Conservation (phyloP, 2,888 invertebrate species). For the Cheiracanthium punctorium region DNA sequence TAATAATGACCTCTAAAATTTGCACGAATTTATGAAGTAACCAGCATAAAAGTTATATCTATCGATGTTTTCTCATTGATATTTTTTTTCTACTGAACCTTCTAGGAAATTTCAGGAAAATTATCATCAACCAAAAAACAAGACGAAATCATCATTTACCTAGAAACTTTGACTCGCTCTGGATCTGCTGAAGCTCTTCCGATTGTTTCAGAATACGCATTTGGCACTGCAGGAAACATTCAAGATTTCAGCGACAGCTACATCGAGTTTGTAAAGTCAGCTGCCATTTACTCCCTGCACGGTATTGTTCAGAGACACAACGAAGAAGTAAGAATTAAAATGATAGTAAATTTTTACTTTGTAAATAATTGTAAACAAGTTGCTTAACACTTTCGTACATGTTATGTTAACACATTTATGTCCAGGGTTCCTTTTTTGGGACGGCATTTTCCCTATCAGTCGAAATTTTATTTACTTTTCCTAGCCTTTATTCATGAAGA, state of each 20-base stretch:
- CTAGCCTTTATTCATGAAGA: no score
- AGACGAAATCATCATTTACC: conserved; percentile 52
- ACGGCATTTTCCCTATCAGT: no score
- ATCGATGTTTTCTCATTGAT: not conserved
- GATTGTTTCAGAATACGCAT: conserved; percentile 62
- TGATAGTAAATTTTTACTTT: no score
- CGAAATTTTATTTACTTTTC: no score
- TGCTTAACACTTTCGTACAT: no score
- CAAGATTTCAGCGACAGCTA: conserved; percentile 4
- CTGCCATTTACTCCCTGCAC: conserved; percentile 70
- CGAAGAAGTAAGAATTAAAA: not conserved
- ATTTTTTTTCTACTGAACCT: no score
- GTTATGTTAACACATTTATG: no score
- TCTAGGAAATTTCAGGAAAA: not conserved
- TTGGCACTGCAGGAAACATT: conserved; percentile 19
- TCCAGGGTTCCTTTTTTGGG: no score
- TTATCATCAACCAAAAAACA: not conserved
- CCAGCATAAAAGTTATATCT: no score
- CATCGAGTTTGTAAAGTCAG: conserved; percentile 62
- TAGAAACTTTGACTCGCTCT: conserved; percentile 71
- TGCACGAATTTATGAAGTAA: no score
- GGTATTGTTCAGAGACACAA: conserved; percentile 40
- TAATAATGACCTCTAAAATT: no score
- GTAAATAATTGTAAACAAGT: no score
- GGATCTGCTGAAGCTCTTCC: conserved; percentile 55